Base-by-base conservation (phyloP, 1,140 invertebrate genomes). In the Hirudo medicinalis region DNA sequence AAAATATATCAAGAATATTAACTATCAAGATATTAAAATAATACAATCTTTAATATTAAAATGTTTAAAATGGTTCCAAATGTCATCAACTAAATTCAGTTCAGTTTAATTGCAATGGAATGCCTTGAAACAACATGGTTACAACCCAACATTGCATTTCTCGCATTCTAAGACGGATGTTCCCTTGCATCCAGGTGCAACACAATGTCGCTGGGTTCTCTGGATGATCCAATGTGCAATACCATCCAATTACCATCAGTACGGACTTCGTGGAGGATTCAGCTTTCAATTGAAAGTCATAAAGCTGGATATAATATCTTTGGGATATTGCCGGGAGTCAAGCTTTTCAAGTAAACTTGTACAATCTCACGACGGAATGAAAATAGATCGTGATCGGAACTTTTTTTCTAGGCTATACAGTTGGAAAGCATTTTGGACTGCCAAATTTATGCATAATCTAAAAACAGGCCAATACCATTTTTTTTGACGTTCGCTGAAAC, bases 121-220 rank as follows among this genome's bases (percentile, higher is more conserved):
- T 70, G 69, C 29, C 9, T 49, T 70, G 49, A 54, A 70, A 53
- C 69, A 5, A n/a, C 69, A 4, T 49, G 36, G 49, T 5, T 70
- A 29, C 43, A 70, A 70, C 49, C 69, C 69, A 49, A 54, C 69
- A 70, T 70, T 70, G 43, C 69, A 70, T 53, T 70, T 70, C n/a
- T 49, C 4, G 43, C 32, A 70, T 22, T 2, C 32, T 6, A 49
- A 70, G 19, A 4, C 29, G 8, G 69, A 40, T 70, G 32, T 70
- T 5, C 69, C 32, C 29, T 40, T 49, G 49, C n/a, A n/a, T n/a
- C n/a, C n/a, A n/a, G n/a, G n/a, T n/a, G n/a, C 69, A 70, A 15
- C 69, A 70, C 69, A 43, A 49, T 43, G 9, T 40, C 9, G 32
- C 32, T 70, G 69, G 6, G 69, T n/a, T 2, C 49, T 53, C 49